Conservation (phyloP, 2,797 vertebrate genomes). For the Enteromius treurensis region DNA sequence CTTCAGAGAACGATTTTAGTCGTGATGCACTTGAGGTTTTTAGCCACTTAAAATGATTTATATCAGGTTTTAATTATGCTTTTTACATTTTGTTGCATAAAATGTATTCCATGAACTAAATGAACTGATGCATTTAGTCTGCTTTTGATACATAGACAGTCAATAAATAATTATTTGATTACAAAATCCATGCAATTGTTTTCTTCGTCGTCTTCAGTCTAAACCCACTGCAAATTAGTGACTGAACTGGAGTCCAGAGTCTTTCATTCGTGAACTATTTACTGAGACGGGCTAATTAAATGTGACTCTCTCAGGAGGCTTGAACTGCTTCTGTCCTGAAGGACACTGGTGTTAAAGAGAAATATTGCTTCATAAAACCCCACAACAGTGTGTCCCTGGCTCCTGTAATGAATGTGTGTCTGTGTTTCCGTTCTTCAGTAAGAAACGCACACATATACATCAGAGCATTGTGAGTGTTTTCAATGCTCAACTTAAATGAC, state of each 20-base stretch:
- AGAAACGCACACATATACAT: neutral
- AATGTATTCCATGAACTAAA: neutral
- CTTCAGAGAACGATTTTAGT: neutral
- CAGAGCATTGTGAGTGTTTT: conserved; percentile 43
- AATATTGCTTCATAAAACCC: conserved; percentile 77
- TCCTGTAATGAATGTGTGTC: conserved; percentile 8
- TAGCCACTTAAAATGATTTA: neutral
- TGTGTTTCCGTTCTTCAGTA: conserved; percentile 51
- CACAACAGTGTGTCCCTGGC: conserved; percentile 56
- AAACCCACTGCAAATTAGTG: neutral
- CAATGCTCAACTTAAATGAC: neutral
- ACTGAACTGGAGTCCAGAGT: neutral
- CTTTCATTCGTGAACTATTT: neutral
- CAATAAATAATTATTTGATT: conserved; percentile 18
- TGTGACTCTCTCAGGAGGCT: conserved; percentile 61
- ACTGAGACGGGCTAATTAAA: neutral
- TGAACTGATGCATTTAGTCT: neutral
- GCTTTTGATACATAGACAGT: neutral
- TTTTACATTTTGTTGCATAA: neutral
- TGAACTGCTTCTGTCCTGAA: conserved; percentile 70
- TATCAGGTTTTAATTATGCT: neutral
- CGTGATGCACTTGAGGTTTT: neutral
- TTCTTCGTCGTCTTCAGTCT: neutral
- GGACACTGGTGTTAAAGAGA: conserved; percentile 74
- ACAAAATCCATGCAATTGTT: neutral